Base-by-base conservation (phyloP, 2,113 vertebrate species). In the Salvelinus alpinus region DNA sequence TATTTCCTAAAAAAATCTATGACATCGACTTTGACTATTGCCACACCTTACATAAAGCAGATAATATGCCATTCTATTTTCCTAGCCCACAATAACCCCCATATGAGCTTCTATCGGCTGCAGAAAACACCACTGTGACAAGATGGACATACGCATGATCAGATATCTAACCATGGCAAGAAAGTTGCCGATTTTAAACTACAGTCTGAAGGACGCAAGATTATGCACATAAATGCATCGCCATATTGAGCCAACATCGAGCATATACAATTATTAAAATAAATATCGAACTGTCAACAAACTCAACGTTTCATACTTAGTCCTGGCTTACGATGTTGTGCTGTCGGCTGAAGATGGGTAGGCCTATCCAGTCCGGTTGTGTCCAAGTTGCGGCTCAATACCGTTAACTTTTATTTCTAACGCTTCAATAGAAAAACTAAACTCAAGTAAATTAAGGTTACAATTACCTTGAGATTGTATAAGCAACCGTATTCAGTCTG, bases 401-500 rank as follows among this genome's bases (percentile, higher is more conserved):
- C 82, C 79, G 77, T 85, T 74, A 91, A 81, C 73, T 81, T 24
- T 12, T 66, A 54, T 59, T 27, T 71, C 20, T 5, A 44, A 64
- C 64, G 72, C 77, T 78, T 81, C 25, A 7, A 34, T 48, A 7
- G 65, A 71, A n/a, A 54, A 25, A 71, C 11, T 29, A 13, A 27
- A 29, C 7, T 31, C 5, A 64, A 72, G 71, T 34, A 20, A 69
- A 77, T 22, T 62, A 62, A 62, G 59, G n/a, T 22, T 12, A 8
- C 70, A 25, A 13, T 64, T n/a, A 48, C 22, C 0, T 25, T 2
- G 24, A 79, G 51, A 69, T 57, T 60, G 64, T 27, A 31, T 66
- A 27, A 22, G 7, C 59, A 22, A 24, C 18, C 59, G 9, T 62
- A 62, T 22, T 24, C 18, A 22, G 20, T 62, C 59, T 62, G 18